phyloP scores from a whole-genome alignment of 2,113 vertebrate genomes.

The Corythornis madagascariensis region DNA sequence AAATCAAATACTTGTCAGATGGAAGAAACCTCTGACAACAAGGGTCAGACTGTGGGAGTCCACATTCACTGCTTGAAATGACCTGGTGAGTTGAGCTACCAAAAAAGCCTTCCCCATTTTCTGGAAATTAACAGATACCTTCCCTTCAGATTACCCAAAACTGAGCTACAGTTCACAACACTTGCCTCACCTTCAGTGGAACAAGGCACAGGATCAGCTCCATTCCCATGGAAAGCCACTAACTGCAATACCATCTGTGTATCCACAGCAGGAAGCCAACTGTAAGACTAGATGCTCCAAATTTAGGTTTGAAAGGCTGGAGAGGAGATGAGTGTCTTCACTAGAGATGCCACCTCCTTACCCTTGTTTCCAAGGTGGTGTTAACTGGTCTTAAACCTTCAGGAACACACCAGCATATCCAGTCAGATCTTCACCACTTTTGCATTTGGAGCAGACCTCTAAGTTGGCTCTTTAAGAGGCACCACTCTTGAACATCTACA shows the following conservation, averaged over 20 bases:
- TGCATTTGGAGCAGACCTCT: not conserved
- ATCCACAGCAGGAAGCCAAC: not conserved
- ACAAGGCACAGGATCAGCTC: not conserved
- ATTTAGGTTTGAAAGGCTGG: not conserved
- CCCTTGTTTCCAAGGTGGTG: not conserved
- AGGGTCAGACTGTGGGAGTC: not conserved
- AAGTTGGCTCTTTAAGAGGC: not conserved
- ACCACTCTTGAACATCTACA: not conserved
- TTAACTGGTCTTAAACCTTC: not conserved
- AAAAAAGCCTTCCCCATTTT: not conserved
- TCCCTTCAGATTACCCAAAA: not conserved
- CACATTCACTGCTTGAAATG: not conserved
- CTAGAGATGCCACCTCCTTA: not conserved
- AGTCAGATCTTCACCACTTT: not conserved
- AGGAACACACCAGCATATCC: not conserved
- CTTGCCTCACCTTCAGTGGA: not conserved
- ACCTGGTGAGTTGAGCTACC: not conserved
- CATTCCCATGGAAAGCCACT: not conserved
- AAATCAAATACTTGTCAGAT: not conserved
- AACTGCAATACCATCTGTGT: not conserved
- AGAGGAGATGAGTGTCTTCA: not conserved
- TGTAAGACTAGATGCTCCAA: not conserved
- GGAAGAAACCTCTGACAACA: not conserved
- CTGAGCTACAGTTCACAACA: not conserved
- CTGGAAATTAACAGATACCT: not conserved